Base-by-base conservation (phyloP, 2,113 vertebrate genomes). In the Petroica traversi region DNA sequence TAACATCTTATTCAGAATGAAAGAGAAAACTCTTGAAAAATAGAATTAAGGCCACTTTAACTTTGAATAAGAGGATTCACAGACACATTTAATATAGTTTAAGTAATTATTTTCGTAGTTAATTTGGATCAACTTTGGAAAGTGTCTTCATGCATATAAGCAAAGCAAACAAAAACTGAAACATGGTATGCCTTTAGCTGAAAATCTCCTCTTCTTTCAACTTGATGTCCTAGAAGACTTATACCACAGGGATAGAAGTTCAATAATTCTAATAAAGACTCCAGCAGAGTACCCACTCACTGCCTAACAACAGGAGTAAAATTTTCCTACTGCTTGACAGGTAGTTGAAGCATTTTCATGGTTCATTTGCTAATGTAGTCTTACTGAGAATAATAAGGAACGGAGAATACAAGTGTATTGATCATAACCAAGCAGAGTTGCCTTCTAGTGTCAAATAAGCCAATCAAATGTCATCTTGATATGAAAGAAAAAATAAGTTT, bases 381-480 rank as follows among this genome's bases (percentile, higher is more conserved):
- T 84, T 85, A 79, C 71, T 46, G 63, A 91, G 85, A 81, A 94
- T 33, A 88, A 90, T 92, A 96, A 96, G 92, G 87, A 94, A 93
- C 79, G 95, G 95, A 93, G 96, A 97, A 97, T 94, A 97, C 96
- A 96, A 97, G 96, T 68, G 57, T 97, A 99, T 98, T 96, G 98
- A 99, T 98, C 95, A 95, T 93, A 95, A 93, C 97, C 94, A 92
- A 95, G 91, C 52, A 38, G 40, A 81, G 91, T 73, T 93, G 76
- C 86, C 76, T 83, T 95, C 86, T 95, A 80, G 96, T 96, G 94
- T 95, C 97, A 97, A 97, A 95, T 96, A 97, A 98, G 96, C 94
- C 95, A 97, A 98, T 98, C 97, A 98, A 98, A 98, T 88, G 41
- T 91, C 96, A 98, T 96, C 95, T 95, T 94, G 91, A 69, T 89